phyloP scores from a whole-genome alignment of 2,888 invertebrate species.

The Dasysyrphus albostriatus region DNA sequence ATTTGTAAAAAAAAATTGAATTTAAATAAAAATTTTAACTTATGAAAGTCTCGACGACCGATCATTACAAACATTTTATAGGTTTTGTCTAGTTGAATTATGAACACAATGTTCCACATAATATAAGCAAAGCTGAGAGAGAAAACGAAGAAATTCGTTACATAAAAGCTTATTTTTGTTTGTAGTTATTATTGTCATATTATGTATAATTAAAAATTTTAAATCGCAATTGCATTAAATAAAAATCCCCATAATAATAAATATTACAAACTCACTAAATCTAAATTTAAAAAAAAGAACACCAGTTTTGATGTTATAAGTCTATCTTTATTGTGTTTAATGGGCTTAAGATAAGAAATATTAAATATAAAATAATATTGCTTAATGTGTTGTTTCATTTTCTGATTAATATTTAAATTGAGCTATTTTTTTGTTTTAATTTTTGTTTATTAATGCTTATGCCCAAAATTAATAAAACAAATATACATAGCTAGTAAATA shows the following conservation, averaged over 20 bases:
- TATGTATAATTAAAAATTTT: conserved; percentile 47
- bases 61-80: not conserved
- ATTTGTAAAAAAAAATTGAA: not conserved
- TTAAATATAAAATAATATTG: conserved; percentile 21
- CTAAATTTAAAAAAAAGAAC: not conserved
- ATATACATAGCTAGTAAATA: not conserved
- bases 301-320: not conserved
- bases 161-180: conserved; percentile 33
- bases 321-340: conserved; percentile 3
- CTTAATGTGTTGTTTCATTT: not conserved
- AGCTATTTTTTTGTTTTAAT: not conserved
- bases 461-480: not conserved
- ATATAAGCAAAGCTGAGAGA: not conserved
- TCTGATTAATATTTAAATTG: not conserved
- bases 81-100: not conserved
- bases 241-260: not conserved
- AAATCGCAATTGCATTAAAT: conserved; percentile 57
- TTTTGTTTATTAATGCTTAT: not conserved
- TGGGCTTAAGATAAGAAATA: not conserved
- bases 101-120: not conserved
- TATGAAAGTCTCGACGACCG: not conserved
- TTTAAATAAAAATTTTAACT: not conserved
- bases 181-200: conserved; percentile 67
- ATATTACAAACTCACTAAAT: not conserved
- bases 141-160: conserved; percentile 11